Base-by-base conservation (phyloP, 35 echinoderm and acorn worm genomes). In the Apostichopus japonicus region DNA sequence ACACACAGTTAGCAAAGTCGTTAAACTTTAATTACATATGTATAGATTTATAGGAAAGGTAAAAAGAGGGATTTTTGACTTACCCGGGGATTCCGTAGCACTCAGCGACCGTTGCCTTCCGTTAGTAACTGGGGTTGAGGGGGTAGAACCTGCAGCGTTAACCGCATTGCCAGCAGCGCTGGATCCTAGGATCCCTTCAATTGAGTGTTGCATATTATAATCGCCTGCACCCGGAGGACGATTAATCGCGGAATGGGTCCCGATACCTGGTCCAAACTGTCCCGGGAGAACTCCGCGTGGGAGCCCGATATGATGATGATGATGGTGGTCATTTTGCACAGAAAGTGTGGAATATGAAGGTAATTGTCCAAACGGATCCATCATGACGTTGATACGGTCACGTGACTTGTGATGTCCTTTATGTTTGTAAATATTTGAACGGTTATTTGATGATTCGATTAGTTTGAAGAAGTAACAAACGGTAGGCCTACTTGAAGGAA, bases 131-230 rank as follows among this genome's bases (percentile, higher is more conserved):
- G 86, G 86, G 6, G 57, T 62, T 24, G 86, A 63, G 4, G 72
- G 72, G 14, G 72, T 79, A 21, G 72, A 23, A 54, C 51, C 33
- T 53, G 90, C 44, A 2, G 65, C 51, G 14, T 24, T 22, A 6
- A 82, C 24, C 23, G 79, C 44, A 89, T 72, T 89, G 44, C 63
- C 63, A 10, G 90, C 90, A 15, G 33, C 90, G 33, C 23, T 91
- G 51, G 71, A 78, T 53, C 90, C 90, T 44, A 91, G 90, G 8
- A 91, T 91, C 14, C 90, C 90, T 53, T 91, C 90, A 25, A 91
- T 91, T 14, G 90, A 78, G 52, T 91, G 90, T 91, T 91, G 90
- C 72, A 91, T 91, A 65, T 91, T 91, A 77, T 91, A 91, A 25
- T 91, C 90, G 4, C 61, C 61, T 24, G 27, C 84, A 9, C 6